Conservation (phyloP, 1,140 invertebrate genomes). For the Drosophila chauvacae region DNA sequence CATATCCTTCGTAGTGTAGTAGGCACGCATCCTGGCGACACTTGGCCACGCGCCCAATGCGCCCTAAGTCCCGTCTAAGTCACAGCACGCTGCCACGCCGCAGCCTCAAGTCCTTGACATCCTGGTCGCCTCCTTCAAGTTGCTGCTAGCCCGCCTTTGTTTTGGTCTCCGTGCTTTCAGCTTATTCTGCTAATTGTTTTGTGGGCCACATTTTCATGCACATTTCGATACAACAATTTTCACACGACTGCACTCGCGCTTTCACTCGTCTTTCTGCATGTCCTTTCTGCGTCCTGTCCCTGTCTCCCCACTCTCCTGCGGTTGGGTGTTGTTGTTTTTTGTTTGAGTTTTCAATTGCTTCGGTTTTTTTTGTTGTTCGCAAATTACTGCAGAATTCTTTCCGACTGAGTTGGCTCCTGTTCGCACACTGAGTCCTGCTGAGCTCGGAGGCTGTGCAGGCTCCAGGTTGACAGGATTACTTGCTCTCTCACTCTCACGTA, state of each 20-base stretch:
- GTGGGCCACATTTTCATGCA: slow-evolving; percentile 61
- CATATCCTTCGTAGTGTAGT: slow-evolving; percentile 73
- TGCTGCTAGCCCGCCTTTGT: slow-evolving; percentile 25
- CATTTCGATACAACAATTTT: slow-evolving; percentile 68
- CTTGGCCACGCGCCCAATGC: slow-evolving; percentile 34
- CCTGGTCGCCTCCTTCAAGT: slow-evolving; percentile 26
- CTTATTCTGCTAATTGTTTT: slow-evolving; percentile 54
- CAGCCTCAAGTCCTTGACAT: slow-evolving; percentile 67
- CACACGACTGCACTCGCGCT: slow-evolving; percentile 52
- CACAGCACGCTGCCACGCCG: neutral
- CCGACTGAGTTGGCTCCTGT: slow-evolving; percentile 54
- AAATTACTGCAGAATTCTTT: slow-evolving; percentile 42
- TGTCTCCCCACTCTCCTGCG: neutral
- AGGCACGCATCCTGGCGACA: slow-evolving; percentile 66
- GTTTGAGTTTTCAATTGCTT: slow-evolving; percentile 20
- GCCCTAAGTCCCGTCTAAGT: slow-evolving; percentile 24
- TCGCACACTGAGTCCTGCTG: slow-evolving; percentile 39
- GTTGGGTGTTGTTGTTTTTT: slow-evolving; percentile 22
- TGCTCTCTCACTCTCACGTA: neutral
- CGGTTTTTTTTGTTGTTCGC: slow-evolving; percentile 6
- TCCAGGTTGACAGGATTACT: slow-evolving; percentile 22
- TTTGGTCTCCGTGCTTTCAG: slow-evolving; percentile 12
- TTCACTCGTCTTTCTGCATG: slow-evolving; percentile 1
- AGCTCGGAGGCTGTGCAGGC: slow-evolving; percentile 58
- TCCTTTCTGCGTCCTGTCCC: slow-evolving; percentile 3